Evolutionary conservation across 2,113 vertebrate species (phyloP).

Genomic region (Scatophagus argus): DNA sequence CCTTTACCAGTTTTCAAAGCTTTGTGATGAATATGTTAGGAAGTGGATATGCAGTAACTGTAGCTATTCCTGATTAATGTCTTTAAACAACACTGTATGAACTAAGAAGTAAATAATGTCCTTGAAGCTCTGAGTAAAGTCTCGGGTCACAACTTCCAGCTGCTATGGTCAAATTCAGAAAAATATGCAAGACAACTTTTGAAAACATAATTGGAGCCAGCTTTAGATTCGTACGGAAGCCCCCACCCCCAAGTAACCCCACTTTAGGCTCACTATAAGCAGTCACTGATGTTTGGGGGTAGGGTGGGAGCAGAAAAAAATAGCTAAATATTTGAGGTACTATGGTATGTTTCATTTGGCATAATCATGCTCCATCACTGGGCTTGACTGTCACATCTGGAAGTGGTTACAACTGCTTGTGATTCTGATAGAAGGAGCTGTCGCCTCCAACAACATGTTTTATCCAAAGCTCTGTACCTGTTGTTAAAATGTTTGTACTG

Average conservation of each 20-base stretch:
- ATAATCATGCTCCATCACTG: constrained; percentile 57
- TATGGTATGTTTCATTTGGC: constrained; percentile 60
- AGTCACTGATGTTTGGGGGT: constrained; percentile 26
- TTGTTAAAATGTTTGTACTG: constrained; percentile 13
- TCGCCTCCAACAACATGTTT: constrained; percentile 55
- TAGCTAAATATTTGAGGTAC: constrained; percentile 45
- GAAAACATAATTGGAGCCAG: constrained; percentile 73
- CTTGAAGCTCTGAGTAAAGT: constrained; percentile 17
- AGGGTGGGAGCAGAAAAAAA: background rate
- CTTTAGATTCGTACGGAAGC: constrained; percentile 55
- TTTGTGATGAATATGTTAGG: background rate
- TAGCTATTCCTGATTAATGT: constrained; percentile 1
- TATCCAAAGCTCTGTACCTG: constrained; percentile 7
- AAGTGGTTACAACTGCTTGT: constrained; percentile 61
- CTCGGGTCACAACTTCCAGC: constrained; percentile 15
- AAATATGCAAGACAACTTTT: constrained; percentile 51
- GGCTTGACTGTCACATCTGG: constrained; percentile 75
- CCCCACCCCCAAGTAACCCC: constrained; percentile 50
- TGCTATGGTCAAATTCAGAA: constrained; percentile 49
- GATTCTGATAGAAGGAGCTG: constrained; percentile 55
- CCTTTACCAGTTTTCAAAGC: background rate
- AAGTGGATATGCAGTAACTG: background rate
- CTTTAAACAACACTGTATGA: constrained; percentile 14
- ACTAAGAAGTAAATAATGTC: constrained; percentile 46
- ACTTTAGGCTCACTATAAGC: constrained; percentile 44